phyloP scores from a whole-genome alignment of 2,113 vertebrate species.

The Hippolais icterina region DNA sequence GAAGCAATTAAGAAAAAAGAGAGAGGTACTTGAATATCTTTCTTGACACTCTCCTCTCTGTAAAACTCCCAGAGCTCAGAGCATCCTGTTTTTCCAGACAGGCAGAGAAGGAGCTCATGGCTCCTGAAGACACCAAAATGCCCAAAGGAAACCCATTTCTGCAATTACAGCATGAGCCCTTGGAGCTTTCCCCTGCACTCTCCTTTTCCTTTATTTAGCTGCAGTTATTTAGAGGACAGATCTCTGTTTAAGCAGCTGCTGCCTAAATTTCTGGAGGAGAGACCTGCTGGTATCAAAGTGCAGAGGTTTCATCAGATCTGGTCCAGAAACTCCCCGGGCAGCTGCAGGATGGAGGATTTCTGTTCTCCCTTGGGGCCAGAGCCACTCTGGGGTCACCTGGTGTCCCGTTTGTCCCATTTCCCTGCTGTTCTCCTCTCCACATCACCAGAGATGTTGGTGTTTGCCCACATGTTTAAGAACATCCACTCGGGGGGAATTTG shows the following conservation, averaged over 20 bases:
- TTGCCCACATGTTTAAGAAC: neutral
- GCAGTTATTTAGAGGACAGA: slow-evolving; percentile 60
- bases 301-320: neutral
- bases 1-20: neutral
- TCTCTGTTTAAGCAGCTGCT: slow-evolving; percentile 73
- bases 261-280: neutral
- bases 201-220: slow-evolving; percentile 16
- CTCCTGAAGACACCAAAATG: neutral
- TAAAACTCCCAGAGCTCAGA: neutral
- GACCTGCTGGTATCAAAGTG: accelerated
- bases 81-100: neutral
- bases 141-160: neutral
- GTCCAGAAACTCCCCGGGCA: neutral
- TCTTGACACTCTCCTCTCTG: neutral
- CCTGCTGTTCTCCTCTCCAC: neutral
- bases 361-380: neutral
- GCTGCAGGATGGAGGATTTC: neutral
- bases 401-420: no score
- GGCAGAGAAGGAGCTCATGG: neutral
- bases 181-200: slow-evolving; percentile 2
- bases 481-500: neutral
- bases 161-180: neutral
- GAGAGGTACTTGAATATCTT: neutral
- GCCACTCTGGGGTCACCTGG: neutral
- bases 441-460: neutral